Evolutionary conservation across 2,888 invertebrate genomes (phyloP).

Genomic region (Euplagia quadripunctaria): DNA sequence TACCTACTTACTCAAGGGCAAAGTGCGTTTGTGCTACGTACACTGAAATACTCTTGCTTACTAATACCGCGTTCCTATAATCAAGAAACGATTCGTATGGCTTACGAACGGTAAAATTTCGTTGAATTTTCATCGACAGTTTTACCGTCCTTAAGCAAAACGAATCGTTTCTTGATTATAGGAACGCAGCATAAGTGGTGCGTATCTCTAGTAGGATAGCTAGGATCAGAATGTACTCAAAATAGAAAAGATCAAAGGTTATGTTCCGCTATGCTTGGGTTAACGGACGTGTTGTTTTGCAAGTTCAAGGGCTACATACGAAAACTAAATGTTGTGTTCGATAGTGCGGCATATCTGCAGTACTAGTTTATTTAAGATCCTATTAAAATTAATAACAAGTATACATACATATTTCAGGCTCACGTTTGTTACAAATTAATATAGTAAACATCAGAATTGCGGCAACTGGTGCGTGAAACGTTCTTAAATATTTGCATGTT

Average conservation of each 20-base stretch:
- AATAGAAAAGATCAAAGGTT: neutral
- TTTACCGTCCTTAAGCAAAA: too few relatives aligned
- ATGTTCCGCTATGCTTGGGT: neutral
- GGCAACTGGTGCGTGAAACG: slow-evolving; percentile 37
- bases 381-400: slow-evolving; percentile 2
- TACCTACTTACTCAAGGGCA: neutral
- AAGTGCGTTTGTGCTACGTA: neutral
- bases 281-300: neutral
- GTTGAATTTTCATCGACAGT: too few relatives aligned
- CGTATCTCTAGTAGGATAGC: neutral
- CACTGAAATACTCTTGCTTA: neutral
- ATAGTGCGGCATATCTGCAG: neutral
- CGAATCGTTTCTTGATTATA: too few relatives aligned
- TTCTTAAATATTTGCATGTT: slow-evolving; percentile 57
- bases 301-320: neutral
- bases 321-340: neutral
- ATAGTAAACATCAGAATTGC: slow-evolving; percentile 23
- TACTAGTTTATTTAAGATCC: slow-evolving; percentile 5
- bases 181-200: too few relatives aligned
- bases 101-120: too few relatives aligned
- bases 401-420: neutral
- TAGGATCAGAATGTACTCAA: neutral
- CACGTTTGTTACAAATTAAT: slow-evolving; percentile 7
- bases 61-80: neutral
- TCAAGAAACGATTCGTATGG: too few relatives aligned